A percentile compares a stretch with the other conserved stretches of the same genome.
phyloP scores from a whole-genome alignment of 2,113 vertebrate genomes.

The Actinemys pallida region DNA sequence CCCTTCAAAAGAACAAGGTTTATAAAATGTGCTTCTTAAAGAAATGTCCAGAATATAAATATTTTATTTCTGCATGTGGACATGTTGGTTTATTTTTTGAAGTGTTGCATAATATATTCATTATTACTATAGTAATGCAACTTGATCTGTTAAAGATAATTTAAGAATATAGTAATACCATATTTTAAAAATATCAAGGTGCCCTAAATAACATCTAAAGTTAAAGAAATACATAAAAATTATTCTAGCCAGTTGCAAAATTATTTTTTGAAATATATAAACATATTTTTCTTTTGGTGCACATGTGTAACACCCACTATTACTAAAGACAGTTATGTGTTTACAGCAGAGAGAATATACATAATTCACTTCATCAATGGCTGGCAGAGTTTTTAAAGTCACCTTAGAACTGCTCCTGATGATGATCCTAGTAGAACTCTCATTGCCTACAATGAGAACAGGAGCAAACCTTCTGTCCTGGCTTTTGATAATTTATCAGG shows the following conservation, averaged over 20 bases:
- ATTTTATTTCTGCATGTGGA: neutral
- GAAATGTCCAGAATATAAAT: neutral
- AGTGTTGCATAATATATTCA: neutral
- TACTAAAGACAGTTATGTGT: neutral
- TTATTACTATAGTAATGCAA: neutral
- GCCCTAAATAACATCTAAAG: neutral
- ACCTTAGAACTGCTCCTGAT: no score
- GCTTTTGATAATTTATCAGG: no score
- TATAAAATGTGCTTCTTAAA: neutral
- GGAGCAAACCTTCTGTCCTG: no score
- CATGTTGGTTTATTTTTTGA: neutral
- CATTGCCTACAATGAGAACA: no score
- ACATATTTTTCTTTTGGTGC: neutral
- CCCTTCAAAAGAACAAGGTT: neutral
- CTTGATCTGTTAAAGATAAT: neutral
- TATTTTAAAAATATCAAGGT: neutral
- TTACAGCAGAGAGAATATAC: neutral
- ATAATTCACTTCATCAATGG: neutral
- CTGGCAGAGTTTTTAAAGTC: neutral
- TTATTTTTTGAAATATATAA: neutral
- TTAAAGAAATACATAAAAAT: neutral
- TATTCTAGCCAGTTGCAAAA: neutral
- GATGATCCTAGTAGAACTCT: no score
- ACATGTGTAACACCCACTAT: neutral
- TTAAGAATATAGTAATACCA: neutral